A percentile compares a stretch with the other conserved stretches of the same genome.
Conservation (phyloP, 2,888 invertebrate genomes). For the Acrocyrtus sp. region DNA sequence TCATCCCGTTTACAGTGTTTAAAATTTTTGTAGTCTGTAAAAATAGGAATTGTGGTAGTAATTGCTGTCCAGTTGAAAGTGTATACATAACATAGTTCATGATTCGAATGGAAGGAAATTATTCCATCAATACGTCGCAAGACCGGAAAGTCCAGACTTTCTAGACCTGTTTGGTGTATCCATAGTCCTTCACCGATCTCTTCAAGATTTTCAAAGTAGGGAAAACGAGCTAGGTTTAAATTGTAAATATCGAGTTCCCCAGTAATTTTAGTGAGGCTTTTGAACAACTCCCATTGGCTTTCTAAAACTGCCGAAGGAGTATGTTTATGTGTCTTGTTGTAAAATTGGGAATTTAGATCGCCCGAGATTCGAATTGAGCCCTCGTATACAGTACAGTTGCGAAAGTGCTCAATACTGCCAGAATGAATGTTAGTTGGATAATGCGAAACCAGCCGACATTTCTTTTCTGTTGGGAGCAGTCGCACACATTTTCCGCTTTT, state of each 20-base stretch:
- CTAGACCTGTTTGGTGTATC: no score
- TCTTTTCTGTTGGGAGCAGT: constrained; percentile 72
- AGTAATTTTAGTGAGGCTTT: constrained; percentile 90
- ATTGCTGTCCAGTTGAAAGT: constrained; percentile 86
- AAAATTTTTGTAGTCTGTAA: constrained; percentile 79
- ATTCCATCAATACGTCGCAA: constrained; percentile 62
- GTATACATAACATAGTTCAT: constrained; percentile 88
- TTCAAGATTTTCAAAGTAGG: no score
- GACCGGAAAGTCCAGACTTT: no score
- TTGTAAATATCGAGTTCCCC: constrained; percentile 92
- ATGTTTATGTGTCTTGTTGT: constrained; percentile 82
- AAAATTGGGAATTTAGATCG: constrained; percentile 82
- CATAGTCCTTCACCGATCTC: no score
- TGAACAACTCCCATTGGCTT: constrained; percentile 86
- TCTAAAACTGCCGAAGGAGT: constrained; percentile 85
- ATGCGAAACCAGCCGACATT: constrained; percentile 78
- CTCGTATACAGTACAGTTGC: constrained; percentile 93
- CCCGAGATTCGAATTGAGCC: no score
- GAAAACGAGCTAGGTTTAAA: no score
- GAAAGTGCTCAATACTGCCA: constrained; percentile 87
- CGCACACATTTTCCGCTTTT: no score
- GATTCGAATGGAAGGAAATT: constrained; percentile 40
- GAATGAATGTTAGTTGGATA: constrained; percentile 79
- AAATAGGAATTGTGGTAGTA: constrained; percentile 76
- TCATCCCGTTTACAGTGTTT: constrained; percentile 79